Base-by-base conservation (phyloP, 2,888 invertebrate species). In the Entomobrya multifasciata region DNA sequence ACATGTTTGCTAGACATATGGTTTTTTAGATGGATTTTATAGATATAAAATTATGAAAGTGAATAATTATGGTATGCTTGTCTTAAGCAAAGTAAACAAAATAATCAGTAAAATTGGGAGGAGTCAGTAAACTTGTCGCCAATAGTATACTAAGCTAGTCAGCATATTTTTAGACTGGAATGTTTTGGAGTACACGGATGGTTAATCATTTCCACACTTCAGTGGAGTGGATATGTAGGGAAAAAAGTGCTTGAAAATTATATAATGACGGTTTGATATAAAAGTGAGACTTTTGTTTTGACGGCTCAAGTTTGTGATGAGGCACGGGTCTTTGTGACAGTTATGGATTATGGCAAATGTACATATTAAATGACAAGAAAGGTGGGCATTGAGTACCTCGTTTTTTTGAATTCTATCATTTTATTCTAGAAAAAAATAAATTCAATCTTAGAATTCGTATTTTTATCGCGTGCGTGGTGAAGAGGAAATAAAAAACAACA, bases 81-180 rank as follows among this genome's bases (percentile, higher is more conserved):
- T 22, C 44, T 67, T 44, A 41, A 65, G 1, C 1, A 3, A 44
- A 22, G 44, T 41, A 67, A 67, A 67, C 17, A 67, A 67, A 67
- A 17, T 67, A 17, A 10, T 62, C 20, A 13, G 2, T 1, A 20
- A 25, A 11, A n/a, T 25, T 6, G n/a, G 67, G 41, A 20, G 67
- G 44, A 67, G 67, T 67, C 67, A 67, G 11, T 67, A 67, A 67
- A 67, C 67, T 67, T 67, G 67, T 22, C 36, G 5, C n/a, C 41
- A 6, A 4, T 20, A 10, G 55, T 10, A 57, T 30, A 30, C 25
- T 25, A 55, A 55, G 20, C n/a, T 8, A 17, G 25, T 8, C 10
- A 10, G 22, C n/a, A n/a, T 65, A 67, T 67, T 67, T 67, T 67
- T 67, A 67, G 67, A 20, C 22, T 44, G 67, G 67, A 67, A 67